These are phyloP conservation scores for Pseudococcus viburni DNA, from an alignment of 2,888 invertebrate genomes.

Conservation along the genomic window DNA sequence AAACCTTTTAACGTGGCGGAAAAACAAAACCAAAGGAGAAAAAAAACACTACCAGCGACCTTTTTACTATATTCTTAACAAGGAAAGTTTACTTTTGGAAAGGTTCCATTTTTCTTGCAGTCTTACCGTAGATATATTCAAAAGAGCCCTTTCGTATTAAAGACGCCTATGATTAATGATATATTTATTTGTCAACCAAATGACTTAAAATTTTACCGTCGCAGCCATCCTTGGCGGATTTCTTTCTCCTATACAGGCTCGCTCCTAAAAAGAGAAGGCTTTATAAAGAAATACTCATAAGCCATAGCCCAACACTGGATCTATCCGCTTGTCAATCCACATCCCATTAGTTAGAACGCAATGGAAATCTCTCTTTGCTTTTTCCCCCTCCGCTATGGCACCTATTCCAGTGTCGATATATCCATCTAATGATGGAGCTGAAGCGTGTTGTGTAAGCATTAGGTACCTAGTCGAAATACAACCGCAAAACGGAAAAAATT, in stretches of 20 bases:
- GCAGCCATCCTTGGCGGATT: conserved; percentile 36
- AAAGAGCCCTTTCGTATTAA: conserved; percentile 65
- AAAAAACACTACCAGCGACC: not conserved
- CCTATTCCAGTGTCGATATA: conserved; percentile 9
- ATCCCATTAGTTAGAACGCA: conserved; percentile 55
- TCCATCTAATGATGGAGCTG: not conserved
- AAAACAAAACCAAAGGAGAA: conserved; percentile 36
- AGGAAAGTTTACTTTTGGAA: conserved; percentile 60
- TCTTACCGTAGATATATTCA: conserved; percentile 62
- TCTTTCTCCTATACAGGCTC: conserved; percentile 7
- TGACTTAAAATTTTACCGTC: conserved; percentile 50
- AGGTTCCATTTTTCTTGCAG: conserved; percentile 64
- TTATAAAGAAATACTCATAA: conserved; percentile 21
- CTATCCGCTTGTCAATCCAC: conserved; percentile 42
- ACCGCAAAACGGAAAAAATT: too few relatives aligned
- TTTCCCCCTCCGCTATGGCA: not conserved
- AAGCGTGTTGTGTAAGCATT: not conserved
- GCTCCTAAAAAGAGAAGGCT: conserved; percentile 38
- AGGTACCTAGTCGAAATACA: not conserved
- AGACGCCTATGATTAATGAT: conserved; percentile 64
- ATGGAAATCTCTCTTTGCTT: conserved; percentile 17
- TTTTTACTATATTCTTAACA: conserved; percentile 53
- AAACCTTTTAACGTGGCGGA: conserved; percentile 43
- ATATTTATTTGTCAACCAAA: conserved; percentile 66
- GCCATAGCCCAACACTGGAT: conserved; percentile 18